Evolutionary conservation across 2,113 vertebrate species (phyloP).

Genomic region (Phalacrocorax brasilianus): DNA sequence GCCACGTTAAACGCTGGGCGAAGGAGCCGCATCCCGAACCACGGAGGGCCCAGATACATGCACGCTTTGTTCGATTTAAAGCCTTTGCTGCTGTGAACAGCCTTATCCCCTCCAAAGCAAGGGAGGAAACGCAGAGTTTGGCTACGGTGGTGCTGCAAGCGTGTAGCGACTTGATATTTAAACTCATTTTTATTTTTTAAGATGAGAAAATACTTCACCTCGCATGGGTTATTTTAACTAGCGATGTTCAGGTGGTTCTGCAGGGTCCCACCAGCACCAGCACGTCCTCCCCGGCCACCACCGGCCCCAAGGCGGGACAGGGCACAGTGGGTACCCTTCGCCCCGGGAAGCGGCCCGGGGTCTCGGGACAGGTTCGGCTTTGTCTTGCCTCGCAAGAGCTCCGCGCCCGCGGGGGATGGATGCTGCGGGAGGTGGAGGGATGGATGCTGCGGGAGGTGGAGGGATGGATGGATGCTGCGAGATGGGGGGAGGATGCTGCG

Average conservation of each 20-base stretch:
- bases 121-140: fast-evolving
- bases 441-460: too few species aligned
- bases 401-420: too few species aligned
- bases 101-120: fast-evolving
- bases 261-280: neutral
- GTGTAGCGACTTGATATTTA: fast-evolving
- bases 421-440: too few species aligned
- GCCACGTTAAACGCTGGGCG: neutral
- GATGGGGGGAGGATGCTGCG: too few species aligned
- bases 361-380: too few species aligned
- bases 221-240: neutral
- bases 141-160: fast-evolving
- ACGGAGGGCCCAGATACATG: neutral
- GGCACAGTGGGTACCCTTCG: too few species aligned
- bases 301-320: too few species aligned
- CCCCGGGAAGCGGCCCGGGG: too few species aligned
- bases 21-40: neutral
- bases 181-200: neutral
- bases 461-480: too few species aligned
- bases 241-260: neutral
- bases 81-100: neutral
- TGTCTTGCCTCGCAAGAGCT: too few species aligned
- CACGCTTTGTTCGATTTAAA: neutral
- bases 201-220: neutral
- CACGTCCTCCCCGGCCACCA: neutral